These are phyloP conservation scores for Bemisia tabaci DNA, from an alignment of 1,140 invertebrate genomes.

Conservation along the genomic window DNA sequence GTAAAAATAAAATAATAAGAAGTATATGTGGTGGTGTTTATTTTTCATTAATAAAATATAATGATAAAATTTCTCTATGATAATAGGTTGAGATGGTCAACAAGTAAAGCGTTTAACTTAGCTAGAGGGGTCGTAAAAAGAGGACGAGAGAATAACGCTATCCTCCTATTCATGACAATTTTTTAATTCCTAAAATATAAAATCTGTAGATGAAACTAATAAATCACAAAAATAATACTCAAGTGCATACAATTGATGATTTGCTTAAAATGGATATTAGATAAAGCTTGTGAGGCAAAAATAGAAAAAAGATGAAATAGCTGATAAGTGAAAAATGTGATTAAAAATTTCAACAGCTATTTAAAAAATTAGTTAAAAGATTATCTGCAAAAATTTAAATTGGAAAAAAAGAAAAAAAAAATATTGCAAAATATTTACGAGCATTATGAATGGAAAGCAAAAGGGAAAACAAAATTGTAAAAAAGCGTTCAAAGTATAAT, in stretches of 20 bases:
- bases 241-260: constrained; percentile 5
- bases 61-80: too few species aligned
- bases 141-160: too few species aligned
- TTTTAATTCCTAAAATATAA: constrained; percentile 1
- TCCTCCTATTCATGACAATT: neutral
- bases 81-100: too few species aligned
- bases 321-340: neutral
- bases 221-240: constrained; percentile 9
- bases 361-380: too few species aligned
- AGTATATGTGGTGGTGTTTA: constrained; percentile 5
- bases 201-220: neutral
- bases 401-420: constrained; percentile 1
- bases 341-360: too few species aligned
- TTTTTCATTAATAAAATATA: too few species aligned
- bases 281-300: neutral
- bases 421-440: constrained; percentile 1
- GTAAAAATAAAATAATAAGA: constrained; percentile 7
- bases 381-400: neutral
- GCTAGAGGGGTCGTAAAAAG: too few species aligned
- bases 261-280: neutral
- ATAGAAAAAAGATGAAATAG: neutral
- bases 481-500: neutral
- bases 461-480: neutral
- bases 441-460: neutral
- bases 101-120: too few species aligned